Percentiles rank a stretch among this genome's conserved stretches.
phyloP scores from a whole-genome alignment of 1,140 invertebrate species.

The Ylistrum balloti region DNA sequence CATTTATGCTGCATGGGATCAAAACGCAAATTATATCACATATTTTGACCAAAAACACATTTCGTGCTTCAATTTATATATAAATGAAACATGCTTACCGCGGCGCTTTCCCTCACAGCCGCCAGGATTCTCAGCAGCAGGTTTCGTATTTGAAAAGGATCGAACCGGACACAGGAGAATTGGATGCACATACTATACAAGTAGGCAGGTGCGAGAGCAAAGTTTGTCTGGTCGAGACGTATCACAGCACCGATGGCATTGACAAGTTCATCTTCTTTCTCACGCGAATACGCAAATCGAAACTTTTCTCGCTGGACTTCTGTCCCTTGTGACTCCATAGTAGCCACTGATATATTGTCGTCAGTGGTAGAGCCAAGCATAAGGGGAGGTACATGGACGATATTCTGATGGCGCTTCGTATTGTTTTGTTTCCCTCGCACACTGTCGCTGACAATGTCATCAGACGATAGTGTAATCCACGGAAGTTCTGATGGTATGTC shows the following conservation, averaged over 20 bases:
- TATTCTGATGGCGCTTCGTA: constrained; percentile 40
- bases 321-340: constrained; percentile 59
- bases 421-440: not conserved
- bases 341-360: constrained; percentile 61
- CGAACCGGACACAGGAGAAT: constrained; percentile 70
- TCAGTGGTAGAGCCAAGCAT: constrained; percentile 51
- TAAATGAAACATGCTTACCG: constrained; percentile 65
- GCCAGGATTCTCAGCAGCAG: constrained; percentile 70
- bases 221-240: constrained; percentile 63
- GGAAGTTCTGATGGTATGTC: constrained; percentile 74
- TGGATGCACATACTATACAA: constrained; percentile 73
- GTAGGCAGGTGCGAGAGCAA: constrained; percentile 71
- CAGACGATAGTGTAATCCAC: constrained; percentile 65
- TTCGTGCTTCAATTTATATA: no score
- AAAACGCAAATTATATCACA: no score
- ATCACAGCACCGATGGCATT: constrained; percentile 71
- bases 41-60: no score
- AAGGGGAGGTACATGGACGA: constrained; percentile 55
- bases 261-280: constrained; percentile 75
- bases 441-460: constrained; percentile 32
- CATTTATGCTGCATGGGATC: no score
- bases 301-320: constrained; percentile 66
- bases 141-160: constrained; percentile 65
- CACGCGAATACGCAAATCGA: constrained; percentile 70
- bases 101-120: constrained; percentile 68